Conservation (phyloP, 2,113 vertebrate genomes). For the Chamaea fasciata region DNA sequence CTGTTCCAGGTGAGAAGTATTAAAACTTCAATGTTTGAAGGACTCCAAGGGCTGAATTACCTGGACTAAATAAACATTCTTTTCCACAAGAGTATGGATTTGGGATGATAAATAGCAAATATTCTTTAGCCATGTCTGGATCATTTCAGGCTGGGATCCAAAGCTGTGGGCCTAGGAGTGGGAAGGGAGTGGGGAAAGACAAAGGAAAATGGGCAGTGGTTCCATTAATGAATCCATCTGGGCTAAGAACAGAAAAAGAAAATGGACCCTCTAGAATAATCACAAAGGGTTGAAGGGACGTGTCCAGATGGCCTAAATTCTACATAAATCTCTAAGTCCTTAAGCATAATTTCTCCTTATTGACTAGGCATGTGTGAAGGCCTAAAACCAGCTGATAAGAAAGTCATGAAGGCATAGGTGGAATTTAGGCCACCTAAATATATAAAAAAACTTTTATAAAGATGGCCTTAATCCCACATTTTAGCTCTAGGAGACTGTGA, state of each 20-base stretch:
- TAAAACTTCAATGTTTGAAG: constrained; percentile 5
- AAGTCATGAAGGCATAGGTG: neutral
- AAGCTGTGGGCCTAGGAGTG: neutral
- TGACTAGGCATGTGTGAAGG: neutral
- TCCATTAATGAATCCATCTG: neutral
- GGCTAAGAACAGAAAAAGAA: neutral
- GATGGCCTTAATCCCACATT: neutral
- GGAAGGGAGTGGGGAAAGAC: neutral
- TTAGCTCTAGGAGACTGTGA: neutral
- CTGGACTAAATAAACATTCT: neutral
- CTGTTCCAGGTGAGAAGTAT: neutral
- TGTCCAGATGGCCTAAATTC: constrained; percentile 32
- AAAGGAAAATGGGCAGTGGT: neutral
- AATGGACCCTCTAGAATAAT: neutral
- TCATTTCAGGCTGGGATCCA: neutral
- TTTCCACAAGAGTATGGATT: neutral
- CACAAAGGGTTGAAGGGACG: neutral
- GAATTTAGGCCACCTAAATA: constrained; percentile 38
- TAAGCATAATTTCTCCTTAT: neutral
- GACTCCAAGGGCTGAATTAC: neutral
- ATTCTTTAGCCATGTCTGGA: neutral
- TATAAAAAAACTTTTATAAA: neutral
- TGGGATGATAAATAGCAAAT: neutral
- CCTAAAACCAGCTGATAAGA: constrained; percentile 1
- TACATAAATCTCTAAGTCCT: constrained; percentile 21